Evolutionary conservation across 2,888 invertebrate species (phyloP).

Genomic region (Drosophila setosimentum): DNA sequence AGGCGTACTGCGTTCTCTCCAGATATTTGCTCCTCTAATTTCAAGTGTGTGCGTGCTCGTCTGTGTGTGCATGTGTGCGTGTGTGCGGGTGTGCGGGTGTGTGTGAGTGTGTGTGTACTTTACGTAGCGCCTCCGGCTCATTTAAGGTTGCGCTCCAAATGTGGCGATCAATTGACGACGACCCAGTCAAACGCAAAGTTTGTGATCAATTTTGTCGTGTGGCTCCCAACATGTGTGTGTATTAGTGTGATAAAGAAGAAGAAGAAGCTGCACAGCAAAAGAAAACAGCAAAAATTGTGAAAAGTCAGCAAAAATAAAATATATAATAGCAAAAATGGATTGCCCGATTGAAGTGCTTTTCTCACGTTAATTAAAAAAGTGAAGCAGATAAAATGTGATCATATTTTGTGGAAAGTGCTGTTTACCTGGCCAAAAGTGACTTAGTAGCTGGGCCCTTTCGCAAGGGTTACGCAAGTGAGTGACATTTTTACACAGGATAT

Average conservation of each 20-base stretch:
- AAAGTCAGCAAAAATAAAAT: neutral
- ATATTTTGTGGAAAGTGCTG: constrained; percentile 19
- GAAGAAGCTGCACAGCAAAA: constrained; percentile 8
- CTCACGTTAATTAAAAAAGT: constrained; percentile 72
- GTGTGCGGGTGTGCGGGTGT: neutral
- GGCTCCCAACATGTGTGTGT: constrained; percentile 7
- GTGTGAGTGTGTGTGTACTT: constrained; percentile 10
- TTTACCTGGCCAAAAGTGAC: constrained; percentile 16
- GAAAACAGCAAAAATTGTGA: neutral
- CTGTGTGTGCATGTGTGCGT: neutral
- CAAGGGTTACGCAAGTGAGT: constrained; percentile 72
- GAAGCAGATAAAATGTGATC: constrained; percentile 9
- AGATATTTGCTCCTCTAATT: constrained; percentile 35
- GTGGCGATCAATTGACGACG: constrained; percentile 55
- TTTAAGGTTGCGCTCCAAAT: constrained; percentile 9
- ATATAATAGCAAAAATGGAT: constrained; percentile 2
- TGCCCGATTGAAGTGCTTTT: constrained; percentile 36
- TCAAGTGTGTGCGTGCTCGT: constrained; percentile 6
- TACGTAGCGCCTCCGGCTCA: constrained; percentile 21
- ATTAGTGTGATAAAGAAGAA: constrained; percentile 8
- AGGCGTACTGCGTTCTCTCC: constrained; percentile 8
- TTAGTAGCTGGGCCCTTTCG: neutral
- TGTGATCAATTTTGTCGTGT: constrained; percentile 33
- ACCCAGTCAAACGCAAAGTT: constrained; percentile 44
- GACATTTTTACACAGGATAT: constrained; percentile 53